Evolutionary conservation across 2,888 invertebrate genomes (phyloP).

Genomic region (Lucinisca nassula): DNA sequence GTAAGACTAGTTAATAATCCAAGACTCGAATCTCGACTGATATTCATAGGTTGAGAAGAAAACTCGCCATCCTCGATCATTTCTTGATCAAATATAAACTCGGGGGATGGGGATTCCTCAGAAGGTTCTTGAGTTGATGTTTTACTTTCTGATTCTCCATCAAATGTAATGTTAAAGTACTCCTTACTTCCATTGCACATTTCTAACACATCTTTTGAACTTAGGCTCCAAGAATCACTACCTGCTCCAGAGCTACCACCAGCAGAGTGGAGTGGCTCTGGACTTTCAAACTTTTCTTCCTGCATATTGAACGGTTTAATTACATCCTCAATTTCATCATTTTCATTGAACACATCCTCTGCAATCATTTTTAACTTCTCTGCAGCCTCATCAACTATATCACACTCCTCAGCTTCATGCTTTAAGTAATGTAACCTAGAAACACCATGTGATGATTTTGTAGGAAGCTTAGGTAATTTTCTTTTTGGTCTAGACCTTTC

Average conservation of each 20-base stretch:
- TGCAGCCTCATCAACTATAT: slow-evolving; percentile 51
- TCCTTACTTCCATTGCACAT: slow-evolving; percentile 63
- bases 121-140: slow-evolving; percentile 64
- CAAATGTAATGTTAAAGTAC: slow-evolving; percentile 75
- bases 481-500: slow-evolving; percentile 34
- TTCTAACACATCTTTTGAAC: slow-evolving; percentile 58
- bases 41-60: slow-evolving; percentile 56
- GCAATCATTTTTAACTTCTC: slow-evolving; percentile 39
- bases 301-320: slow-evolving; percentile 14
- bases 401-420: slow-evolving; percentile 22
- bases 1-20: slow-evolving; percentile 69
- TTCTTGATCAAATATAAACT: slow-evolving; percentile 69
- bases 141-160: slow-evolving; percentile 66
- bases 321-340: slow-evolving; percentile 15
- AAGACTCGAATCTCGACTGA: slow-evolving; percentile 72
- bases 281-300: slow-evolving; percentile 33
- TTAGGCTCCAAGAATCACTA: slow-evolving; percentile 66
- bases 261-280: slow-evolving; percentile 55
- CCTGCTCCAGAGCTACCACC: slow-evolving; percentile 66
- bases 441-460: slow-evolving; percentile 45
- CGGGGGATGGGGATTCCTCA: slow-evolving; percentile 65
- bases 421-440: slow-evolving; percentile 46
- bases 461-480: slow-evolving; percentile 60
- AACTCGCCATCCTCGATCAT: slow-evolving; percentile 71
- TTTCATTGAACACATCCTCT: slow-evolving; percentile 28